Conservation (phyloP, 2,113 vertebrate species). For the Puntigrus tetrazona region DNA sequence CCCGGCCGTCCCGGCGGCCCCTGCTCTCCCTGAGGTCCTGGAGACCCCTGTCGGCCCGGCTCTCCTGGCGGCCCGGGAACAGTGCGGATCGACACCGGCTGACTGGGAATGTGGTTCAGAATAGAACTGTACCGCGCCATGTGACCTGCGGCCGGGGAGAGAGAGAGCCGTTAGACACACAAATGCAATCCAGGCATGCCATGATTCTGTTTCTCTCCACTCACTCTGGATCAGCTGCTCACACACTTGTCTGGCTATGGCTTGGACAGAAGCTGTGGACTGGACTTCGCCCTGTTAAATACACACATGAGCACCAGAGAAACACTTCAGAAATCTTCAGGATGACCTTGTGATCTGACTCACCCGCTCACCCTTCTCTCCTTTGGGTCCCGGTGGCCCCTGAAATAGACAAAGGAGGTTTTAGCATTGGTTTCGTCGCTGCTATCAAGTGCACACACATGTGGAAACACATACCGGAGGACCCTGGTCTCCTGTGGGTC, state of each 20-base stretch:
- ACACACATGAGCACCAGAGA: neutral
- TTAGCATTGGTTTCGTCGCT: neutral
- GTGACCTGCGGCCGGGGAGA: slow-evolving; percentile 78
- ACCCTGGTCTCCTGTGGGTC: slow-evolving; percentile 87
- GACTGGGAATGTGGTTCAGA: slow-evolving; percentile 89
- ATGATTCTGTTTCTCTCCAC: slow-evolving; percentile 49
- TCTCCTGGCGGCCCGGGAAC: slow-evolving; percentile 90
- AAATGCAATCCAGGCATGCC: neutral
- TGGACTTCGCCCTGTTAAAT: slow-evolving; percentile 87
- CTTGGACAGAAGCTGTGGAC: slow-evolving; percentile 87
- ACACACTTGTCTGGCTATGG: slow-evolving; percentile 92
- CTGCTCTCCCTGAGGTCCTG: slow-evolving; percentile 89
- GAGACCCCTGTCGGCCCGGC: slow-evolving; percentile 83
- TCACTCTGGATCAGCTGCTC: slow-evolving; percentile 98
- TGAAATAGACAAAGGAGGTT: slow-evolving; percentile 59
- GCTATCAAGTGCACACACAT: neutral
- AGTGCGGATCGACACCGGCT: slow-evolving; percentile 83
- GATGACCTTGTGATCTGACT: slow-evolving; percentile 56
- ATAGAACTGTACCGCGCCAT: slow-evolving; percentile 91
- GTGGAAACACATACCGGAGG: slow-evolving; percentile 80
- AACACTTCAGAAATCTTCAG: neutral
- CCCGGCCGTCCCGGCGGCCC: slow-evolving; percentile 89
- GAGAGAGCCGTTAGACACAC: neutral
- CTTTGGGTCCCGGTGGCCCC: slow-evolving; percentile 85
- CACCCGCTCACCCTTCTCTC: slow-evolving; percentile 93